Evolutionary conservation across 2,888 invertebrate species (phyloP).

Genomic region (Trypoxylon attenuatum): DNA sequence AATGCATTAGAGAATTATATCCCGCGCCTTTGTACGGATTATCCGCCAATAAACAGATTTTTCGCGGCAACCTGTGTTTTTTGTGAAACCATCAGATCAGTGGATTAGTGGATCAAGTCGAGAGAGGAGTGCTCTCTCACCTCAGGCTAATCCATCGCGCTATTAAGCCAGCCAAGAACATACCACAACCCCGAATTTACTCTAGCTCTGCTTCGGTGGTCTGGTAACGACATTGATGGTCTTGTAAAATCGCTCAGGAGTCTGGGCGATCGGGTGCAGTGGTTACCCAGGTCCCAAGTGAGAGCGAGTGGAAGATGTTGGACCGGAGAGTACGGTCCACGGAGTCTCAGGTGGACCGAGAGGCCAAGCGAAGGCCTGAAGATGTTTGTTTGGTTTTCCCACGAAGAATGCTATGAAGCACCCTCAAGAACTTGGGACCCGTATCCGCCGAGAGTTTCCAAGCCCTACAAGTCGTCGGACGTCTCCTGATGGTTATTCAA

Average conservation of each 20-base stretch:
- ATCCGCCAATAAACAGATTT: too few relatives aligned
- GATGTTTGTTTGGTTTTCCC: slow-evolving; percentile 73
- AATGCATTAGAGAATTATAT: too few relatives aligned
- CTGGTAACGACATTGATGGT: slow-evolving; percentile 34
- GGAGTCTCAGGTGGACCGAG: too few relatives aligned
- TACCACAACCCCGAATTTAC: slow-evolving; percentile 48
- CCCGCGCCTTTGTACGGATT: too few relatives aligned
- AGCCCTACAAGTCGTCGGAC: too few relatives aligned
- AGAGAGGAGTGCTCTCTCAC: slow-evolving; percentile 30
- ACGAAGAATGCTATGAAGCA: slow-evolving; percentile 67
- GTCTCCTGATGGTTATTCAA: too few relatives aligned
- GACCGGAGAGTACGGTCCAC: too few relatives aligned
- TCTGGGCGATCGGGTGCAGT: too few relatives aligned
- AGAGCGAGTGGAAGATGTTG: too few relatives aligned
- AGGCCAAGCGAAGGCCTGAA: slow-evolving; percentile 58
- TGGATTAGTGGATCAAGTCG: slow-evolving; percentile 19
- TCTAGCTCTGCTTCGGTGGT: slow-evolving; percentile 46
- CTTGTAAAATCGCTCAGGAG: slow-evolving; percentile 28
- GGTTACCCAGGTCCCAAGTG: too few relatives aligned
- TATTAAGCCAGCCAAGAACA: slow-evolving; percentile 49
- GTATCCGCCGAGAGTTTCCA: slow-evolving; percentile 56
- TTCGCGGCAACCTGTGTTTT: too few relatives aligned
- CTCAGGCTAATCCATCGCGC: slow-evolving; percentile 60
- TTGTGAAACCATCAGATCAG: too few relatives aligned
- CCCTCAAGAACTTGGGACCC: slow-evolving; percentile 48